These are phyloP conservation scores for Erethizon dorsatum DNA, from an alignment of 2,797 vertebrate species.

Conservation along the genomic window DNA sequence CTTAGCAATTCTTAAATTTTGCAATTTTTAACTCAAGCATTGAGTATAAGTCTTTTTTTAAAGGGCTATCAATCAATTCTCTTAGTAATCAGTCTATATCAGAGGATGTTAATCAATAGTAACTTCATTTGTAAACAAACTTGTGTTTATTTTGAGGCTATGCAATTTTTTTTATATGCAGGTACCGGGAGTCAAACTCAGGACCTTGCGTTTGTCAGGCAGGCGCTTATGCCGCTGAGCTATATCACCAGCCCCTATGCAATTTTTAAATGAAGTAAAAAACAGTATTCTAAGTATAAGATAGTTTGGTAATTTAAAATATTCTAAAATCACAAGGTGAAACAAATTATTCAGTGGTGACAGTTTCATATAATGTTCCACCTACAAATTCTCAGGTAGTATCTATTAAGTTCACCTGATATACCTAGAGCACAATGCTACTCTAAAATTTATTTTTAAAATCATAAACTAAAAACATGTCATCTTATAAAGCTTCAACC, in stretches of 20 bases:
- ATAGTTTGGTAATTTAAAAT: not conserved
- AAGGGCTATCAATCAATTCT: slow-evolving; percentile 1
- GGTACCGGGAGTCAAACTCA: too few species aligned
- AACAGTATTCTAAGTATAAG: not conserved
- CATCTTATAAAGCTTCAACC: not conserved
- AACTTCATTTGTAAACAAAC: not conserved
- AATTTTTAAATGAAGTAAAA: slow-evolving; percentile 16
- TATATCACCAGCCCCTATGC: too few species aligned
- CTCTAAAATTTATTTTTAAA: slow-evolving; percentile 6
- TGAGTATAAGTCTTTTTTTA: slow-evolving; percentile 15
- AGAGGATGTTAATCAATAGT: not conserved
- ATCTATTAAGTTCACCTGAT: not conserved
- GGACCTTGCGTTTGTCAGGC: too few species aligned
- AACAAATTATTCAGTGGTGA: not conserved
- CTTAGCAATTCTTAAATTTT: slow-evolving; percentile 61
- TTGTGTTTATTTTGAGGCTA: slow-evolving; percentile 25
- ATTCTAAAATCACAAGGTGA: not conserved
- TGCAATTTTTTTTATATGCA: not conserved
- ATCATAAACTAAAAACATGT: not conserved
- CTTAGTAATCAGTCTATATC: slow-evolving; percentile 21
- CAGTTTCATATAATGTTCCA: slow-evolving; percentile 6
- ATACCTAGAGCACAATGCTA: not conserved
- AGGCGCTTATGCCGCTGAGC: too few species aligned
- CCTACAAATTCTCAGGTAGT: not conserved
- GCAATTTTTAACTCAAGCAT: slow-evolving; percentile 44